Percentiles rank a stretch among this genome's conserved stretches.
These are phyloP conservation scores for Catharus bicknelli DNA, from an alignment of 2,113 vertebrate species.

Conservation along the genomic window DNA sequence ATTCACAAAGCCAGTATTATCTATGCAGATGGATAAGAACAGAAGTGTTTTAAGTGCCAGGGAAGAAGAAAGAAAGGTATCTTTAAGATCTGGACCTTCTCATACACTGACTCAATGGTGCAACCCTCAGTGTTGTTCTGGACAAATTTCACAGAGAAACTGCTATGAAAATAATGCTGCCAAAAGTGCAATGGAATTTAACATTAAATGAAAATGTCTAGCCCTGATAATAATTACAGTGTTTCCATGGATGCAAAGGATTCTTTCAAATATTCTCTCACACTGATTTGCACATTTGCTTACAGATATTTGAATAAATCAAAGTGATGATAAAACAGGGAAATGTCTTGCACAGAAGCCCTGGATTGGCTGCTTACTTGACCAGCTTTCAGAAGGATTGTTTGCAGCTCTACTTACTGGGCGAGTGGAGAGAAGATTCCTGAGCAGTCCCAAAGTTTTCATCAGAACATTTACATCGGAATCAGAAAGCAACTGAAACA, in stretches of 20 bases:
- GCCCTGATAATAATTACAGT: background rate
- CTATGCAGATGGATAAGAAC: background rate
- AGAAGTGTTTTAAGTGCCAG: background rate
- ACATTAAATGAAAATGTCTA: background rate
- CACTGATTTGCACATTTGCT: background rate
- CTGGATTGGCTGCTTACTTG: background rate
- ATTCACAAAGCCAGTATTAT: background rate
- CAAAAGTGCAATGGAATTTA: background rate
- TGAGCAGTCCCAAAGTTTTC: conserved; percentile 96
- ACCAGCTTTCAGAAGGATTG: background rate
- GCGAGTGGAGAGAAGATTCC: conserved; percentile 94
- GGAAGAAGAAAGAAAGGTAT: background rate
- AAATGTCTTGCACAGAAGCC: background rate
- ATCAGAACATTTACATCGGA: conserved; percentile 95
- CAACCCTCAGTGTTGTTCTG: background rate
- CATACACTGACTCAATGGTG: background rate
- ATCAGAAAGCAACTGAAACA: conserved; percentile 95
- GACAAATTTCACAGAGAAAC: background rate
- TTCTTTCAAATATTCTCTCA: background rate
- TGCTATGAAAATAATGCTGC: background rate
- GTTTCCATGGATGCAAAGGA: background rate
- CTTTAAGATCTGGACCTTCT: background rate
- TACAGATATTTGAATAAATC: background rate
- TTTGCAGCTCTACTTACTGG: conserved; percentile 82
- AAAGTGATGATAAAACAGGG: background rate